These are phyloP conservation scores for Sipha flava DNA, from an alignment of 1,140 invertebrate species.

Conservation along the genomic window DNA sequence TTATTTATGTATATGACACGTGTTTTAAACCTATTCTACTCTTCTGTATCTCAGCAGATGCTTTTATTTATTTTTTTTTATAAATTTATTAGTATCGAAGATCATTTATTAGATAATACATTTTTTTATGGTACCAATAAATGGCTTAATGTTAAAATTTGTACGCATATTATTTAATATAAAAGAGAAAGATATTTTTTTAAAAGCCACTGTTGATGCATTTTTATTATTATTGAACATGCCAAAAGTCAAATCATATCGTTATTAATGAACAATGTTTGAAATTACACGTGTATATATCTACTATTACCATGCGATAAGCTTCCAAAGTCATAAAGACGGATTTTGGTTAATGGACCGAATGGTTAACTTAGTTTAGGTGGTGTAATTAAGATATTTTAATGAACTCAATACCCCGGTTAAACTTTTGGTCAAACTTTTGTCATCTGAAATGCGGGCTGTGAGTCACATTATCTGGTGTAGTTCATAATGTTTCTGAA, in stretches of 20 bases:
- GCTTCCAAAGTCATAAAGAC: not conserved
- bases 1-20: too few relatives aligned
- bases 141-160: too few relatives aligned
- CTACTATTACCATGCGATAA: not conserved
- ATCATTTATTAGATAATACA: too few relatives aligned
- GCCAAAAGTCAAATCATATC: not conserved
- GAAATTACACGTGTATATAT: not conserved
- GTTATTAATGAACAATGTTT: not conserved
- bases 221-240: not conserved
- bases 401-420: conserved; percentile 1
- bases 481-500: conserved; percentile 12
- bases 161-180: too few relatives aligned
- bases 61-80: too few relatives aligned
- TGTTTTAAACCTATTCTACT: too few relatives aligned
- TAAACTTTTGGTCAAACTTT: conserved; percentile 16
- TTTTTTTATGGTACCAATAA: too few relatives aligned
- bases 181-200: not conserved
- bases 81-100: too few relatives aligned
- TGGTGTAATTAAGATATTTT: conserved; percentile 22
- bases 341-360: conserved; percentile 23
- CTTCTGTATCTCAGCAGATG: too few relatives aligned
- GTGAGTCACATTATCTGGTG: not conserved
- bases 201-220: not conserved
- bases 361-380: not conserved
- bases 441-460: conserved; percentile 3